These are phyloP conservation scores for Megaceryle alcyon DNA, from an alignment of 2,797 vertebrate species.

Conservation along the genomic window DNA sequence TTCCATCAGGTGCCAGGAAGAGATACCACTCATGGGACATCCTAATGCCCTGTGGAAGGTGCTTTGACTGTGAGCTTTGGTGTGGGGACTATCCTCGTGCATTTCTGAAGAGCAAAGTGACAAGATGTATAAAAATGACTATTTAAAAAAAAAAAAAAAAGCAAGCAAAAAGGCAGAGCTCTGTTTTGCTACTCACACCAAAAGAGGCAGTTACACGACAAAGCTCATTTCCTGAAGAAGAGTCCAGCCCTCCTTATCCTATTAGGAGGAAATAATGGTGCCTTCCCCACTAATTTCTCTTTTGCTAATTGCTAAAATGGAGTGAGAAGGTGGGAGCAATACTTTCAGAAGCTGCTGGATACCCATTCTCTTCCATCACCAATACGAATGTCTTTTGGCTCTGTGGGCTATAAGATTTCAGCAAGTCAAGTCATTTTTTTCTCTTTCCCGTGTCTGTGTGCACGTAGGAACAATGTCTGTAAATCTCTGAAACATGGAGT, in stretches of 20 bases:
- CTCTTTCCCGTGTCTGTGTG: neutral
- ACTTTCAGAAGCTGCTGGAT: neutral
- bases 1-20: neutral
- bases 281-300: slow-evolving; percentile 40
- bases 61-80: neutral
- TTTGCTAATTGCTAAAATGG: slow-evolving; percentile 29
- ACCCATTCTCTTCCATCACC: neutral
- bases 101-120: neutral
- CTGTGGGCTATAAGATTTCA: neutral
- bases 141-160: neutral
- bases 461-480: neutral
- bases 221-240: neutral
- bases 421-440: neutral
- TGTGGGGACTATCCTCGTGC: neutral
- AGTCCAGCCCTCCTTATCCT: slow-evolving; percentile 6
- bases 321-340: slow-evolving; percentile 14
- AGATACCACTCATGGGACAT: neutral
- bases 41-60: neutral
- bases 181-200: neutral
- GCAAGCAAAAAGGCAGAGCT: neutral
- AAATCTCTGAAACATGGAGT: neutral
- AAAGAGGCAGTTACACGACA: neutral
- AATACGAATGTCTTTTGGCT: neutral
- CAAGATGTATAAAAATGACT: neutral
- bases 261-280: slow-evolving; percentile 18